These are phyloP conservation scores for Operophtera brumata DNA, from an alignment of 2,888 invertebrate genomes.

Conservation along the genomic window DNA sequence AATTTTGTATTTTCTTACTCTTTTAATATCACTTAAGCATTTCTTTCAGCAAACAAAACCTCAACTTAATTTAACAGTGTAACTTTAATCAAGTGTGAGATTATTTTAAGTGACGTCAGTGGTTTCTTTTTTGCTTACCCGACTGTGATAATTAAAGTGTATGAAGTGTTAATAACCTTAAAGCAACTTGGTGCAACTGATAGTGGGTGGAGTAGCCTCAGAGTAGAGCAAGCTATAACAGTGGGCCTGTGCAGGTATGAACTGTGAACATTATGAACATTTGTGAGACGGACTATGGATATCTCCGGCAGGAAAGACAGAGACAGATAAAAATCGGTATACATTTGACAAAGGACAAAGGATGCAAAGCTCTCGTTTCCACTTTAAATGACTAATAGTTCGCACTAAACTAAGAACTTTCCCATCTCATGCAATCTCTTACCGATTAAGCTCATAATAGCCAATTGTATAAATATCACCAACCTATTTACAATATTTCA, in stretches of 20 bases:
- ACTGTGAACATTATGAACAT: conserved; percentile 3
- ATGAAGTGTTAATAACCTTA: conserved; percentile 36
- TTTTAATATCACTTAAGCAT: too few relatives aligned
- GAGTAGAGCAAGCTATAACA: conserved; percentile 3
- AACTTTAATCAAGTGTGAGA: conserved; percentile 5
- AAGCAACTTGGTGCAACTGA: conserved; percentile 21
- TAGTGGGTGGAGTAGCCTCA: conserved; percentile 12
- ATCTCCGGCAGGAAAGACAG: too few relatives aligned
- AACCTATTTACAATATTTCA: too few relatives aligned
- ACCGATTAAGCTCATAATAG: too few relatives aligned
- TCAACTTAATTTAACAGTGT: neutral
- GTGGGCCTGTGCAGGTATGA: neutral
- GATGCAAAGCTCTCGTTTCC: too few relatives aligned
- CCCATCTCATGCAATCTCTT: too few relatives aligned
- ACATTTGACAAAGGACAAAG: too few relatives aligned
- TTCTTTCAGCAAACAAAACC: neutral
- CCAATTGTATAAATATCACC: too few relatives aligned
- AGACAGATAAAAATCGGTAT: too few relatives aligned
- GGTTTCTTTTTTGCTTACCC: conserved; percentile 47
- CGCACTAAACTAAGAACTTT: too few relatives aligned
- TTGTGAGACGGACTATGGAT: neutral
- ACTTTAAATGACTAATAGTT: too few relatives aligned
- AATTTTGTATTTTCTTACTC: too few relatives aligned
- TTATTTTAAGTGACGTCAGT: conserved; percentile 45
- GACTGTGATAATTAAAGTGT: conserved; percentile 34